A percentile compares a stretch with the other conserved stretches of the same genome.
Conservation (phyloP, 2,888 invertebrate genomes). For the Alentia gelatinosa region DNA sequence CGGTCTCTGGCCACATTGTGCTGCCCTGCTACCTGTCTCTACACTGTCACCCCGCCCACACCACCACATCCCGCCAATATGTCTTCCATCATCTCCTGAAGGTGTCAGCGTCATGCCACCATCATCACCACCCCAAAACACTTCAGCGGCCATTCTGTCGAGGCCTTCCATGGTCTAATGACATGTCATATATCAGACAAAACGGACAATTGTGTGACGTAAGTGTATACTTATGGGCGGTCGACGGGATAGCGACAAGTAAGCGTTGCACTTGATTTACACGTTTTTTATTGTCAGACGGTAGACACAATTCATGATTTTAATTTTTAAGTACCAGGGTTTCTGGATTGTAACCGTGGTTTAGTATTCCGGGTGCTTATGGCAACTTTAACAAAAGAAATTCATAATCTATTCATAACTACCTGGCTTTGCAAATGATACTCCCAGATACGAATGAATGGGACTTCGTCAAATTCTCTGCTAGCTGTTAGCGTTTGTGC, state of each 20-base stretch:
- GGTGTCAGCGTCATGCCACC: neutral
- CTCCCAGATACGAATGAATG: too few relatives aligned
- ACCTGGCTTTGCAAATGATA: too few relatives aligned
- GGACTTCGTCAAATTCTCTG: too few relatives aligned
- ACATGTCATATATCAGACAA: conserved; percentile 40
- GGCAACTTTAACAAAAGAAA: too few relatives aligned
- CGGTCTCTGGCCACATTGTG: conserved; percentile 23
- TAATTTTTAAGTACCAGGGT: too few relatives aligned
- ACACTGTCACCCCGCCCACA: neutral
- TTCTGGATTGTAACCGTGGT: too few relatives aligned
- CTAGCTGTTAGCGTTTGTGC: too few relatives aligned
- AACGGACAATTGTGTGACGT: neutral
- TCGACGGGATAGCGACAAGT: neutral
- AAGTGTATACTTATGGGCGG: conserved; percentile 15
- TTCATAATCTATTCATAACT: too few relatives aligned
- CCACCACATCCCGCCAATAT: neutral
- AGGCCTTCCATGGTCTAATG: neutral
- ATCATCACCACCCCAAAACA: neutral
- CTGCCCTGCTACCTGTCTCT: neutral
- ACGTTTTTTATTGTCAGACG: neutral
- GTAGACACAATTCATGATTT: too few relatives aligned
- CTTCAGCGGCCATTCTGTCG: neutral
- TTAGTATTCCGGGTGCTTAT: too few relatives aligned
- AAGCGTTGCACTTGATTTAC: conserved; percentile 10
- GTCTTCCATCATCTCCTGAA: neutral